phyloP scores from a whole-genome alignment of 2,888 invertebrate genomes.

The Rhingia campestris region DNA sequence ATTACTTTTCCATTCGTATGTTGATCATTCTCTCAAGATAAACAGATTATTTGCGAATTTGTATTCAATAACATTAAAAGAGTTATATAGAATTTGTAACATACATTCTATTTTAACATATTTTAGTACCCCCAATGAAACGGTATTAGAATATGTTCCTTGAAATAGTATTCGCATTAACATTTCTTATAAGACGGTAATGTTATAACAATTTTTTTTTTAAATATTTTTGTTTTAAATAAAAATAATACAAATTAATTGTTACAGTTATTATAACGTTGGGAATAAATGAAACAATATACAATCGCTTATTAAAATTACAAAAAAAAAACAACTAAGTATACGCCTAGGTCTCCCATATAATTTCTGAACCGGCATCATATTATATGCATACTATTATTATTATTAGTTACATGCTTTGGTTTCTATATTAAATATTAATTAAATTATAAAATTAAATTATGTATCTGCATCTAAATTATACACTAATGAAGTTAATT shows the following conservation, averaged over 20 bases:
- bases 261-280: too few species aligned
- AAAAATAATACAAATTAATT: too few species aligned
- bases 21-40: conserved; percentile 7
- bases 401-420: conserved; percentile 50
- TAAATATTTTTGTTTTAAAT: too few species aligned
- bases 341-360: neutral
- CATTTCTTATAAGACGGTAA: neutral
- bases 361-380: conserved; percentile 7
- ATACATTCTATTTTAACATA: too few species aligned
- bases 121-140: too few species aligned
- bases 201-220: neutral
- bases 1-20: conserved; percentile 26
- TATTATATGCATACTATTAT: conserved; percentile 25
- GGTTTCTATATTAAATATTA: conserved; percentile 52
- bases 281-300: neutral
- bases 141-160: too few species aligned
- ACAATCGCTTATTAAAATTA: neutral
- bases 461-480: neutral
- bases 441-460: conserved; percentile 43
- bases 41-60: neutral
- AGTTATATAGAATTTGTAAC: too few species aligned
- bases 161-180: neutral
- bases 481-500: conserved; percentile 20
- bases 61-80: neutral
- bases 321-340: conserved; percentile 1